Base-by-base conservation (phyloP, 2,113 vertebrate species). In the Plectropomus leopardus region DNA sequence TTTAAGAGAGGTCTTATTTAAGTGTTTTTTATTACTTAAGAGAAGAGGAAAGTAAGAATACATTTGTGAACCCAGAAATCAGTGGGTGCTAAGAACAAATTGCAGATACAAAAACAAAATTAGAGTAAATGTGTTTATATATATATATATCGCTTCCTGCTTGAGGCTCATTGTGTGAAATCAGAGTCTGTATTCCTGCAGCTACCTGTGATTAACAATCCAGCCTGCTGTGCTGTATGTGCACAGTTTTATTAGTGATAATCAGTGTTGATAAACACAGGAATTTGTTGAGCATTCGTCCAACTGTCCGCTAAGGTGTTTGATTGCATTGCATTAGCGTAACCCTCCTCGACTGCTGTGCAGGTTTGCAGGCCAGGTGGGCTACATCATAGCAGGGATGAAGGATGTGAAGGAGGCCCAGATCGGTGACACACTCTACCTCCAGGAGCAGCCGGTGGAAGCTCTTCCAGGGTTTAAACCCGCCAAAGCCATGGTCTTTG, bases 341-440 rank as follows among this genome's bases (percentile, higher is more conserved):
- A n/a, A 74, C 47, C 59, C 3, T 64, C 28, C 30, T 76, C 2
- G 2, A 9, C 19, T 77, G 24, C 24, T 55, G 58, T 86, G 91
- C 73, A 99, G 98, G 76, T 97, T 95, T 89, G 97, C 98, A 69
- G 98, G 98, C 69, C 98, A 99, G 87, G 98, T 99, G 91, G 98
- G 98, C 70, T 99, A 98, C 88, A 78, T 99, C 32, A 92, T 98
- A 83, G 96, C 98, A 81, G 98, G 98, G 73, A 99, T 99, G 97
- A 99, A 98, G 93, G 96, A 97, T 36, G 96, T 99, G 86, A 97
- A 97, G n/a, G 98, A 99, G 92, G 98, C 98, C 47, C 98, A 99
- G 96, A 96, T 99, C 91, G 98, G 98, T 87, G 98, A 99, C 92
- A 99, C 98, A 0, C 92, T 99, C 14, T 96, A 95, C 94, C 95